phyloP scores from a whole-genome alignment of 2,113 vertebrate genomes.

The Nicator chloris region DNA sequence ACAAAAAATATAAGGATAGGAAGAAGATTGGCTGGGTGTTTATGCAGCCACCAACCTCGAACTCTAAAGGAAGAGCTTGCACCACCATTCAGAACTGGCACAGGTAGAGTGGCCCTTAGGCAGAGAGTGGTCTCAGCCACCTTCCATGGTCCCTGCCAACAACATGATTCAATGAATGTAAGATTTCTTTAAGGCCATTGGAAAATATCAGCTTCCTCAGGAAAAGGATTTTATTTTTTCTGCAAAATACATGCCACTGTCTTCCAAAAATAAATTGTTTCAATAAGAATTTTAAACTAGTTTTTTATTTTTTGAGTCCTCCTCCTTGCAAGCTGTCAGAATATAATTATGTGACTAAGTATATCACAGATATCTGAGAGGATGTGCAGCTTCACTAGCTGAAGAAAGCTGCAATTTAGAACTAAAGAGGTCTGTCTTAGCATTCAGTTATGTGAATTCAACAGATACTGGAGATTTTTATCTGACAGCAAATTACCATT shows the following conservation, averaged over 20 bases:
- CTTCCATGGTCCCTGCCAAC: background rate
- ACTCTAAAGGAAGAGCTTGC: background rate
- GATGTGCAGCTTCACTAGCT: background rate
- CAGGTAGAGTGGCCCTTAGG: background rate
- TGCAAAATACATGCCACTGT: background rate
- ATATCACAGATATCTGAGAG: background rate
- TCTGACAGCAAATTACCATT: background rate
- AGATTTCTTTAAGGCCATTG: background rate
- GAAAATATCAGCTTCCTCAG: background rate
- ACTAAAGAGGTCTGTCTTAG: background rate
- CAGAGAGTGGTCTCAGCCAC: background rate
- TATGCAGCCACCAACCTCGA: background rate
- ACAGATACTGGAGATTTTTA: background rate
- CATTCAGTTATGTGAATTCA: background rate
- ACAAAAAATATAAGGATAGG: background rate
- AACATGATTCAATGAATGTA: background rate
- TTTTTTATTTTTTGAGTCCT: background rate
- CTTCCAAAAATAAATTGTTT: constrained; percentile 7
- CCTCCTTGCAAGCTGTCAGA: constrained; percentile 22
- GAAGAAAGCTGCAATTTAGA: background rate
- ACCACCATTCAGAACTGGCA: fast-evolving
- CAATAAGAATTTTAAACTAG: background rate
- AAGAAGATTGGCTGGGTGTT: background rate
- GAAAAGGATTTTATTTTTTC: background rate
- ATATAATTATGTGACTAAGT: background rate